Conservation (phyloP, 2,888 invertebrate species). For the Rhabditophanes sp. region DNA sequence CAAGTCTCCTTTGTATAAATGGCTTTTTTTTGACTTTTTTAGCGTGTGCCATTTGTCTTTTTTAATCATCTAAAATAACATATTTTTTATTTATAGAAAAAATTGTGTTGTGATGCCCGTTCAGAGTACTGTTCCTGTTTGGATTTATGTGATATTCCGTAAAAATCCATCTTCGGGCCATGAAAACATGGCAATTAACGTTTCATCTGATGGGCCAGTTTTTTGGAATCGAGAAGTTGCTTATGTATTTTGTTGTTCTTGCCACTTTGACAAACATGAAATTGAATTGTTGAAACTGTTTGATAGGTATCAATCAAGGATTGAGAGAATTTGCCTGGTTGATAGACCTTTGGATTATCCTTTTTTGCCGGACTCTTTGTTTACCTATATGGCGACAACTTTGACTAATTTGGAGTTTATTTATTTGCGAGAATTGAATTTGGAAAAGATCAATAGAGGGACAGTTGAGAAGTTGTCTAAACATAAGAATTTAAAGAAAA, state of each 20-base stretch:
- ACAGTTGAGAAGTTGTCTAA: conserved; percentile 38
- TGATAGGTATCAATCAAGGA: conserved; percentile 29
- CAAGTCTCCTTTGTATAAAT: too few relatives aligned
- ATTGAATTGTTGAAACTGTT: conserved; percentile 26
- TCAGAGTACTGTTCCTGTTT: conserved; percentile 39
- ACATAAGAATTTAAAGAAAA: conserved; percentile 37
- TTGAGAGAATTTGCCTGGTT: conserved; percentile 43
- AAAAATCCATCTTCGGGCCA: conserved; percentile 34
- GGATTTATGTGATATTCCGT: conserved; percentile 44
- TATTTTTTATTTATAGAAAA: too few relatives aligned
- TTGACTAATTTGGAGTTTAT: conserved; percentile 43
- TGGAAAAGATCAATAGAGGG: conserved; percentile 41
- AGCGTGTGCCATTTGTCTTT: too few relatives aligned
- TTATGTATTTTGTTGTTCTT: conserved; percentile 43
- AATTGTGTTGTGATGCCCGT: too few relatives aligned
- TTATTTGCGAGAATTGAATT: conserved; percentile 42
- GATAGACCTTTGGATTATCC: conserved; percentile 44
- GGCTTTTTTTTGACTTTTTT: too few relatives aligned
- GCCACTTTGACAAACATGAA: conserved; percentile 43
- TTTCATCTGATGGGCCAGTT: conserved; percentile 40
- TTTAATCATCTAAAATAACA: too few relatives aligned
- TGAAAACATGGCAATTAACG: conserved; percentile 41
- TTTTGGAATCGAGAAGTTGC: conserved; percentile 43
- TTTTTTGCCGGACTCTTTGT: conserved; percentile 42
- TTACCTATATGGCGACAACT: conserved; percentile 35